Evolutionary conservation across 1,140 invertebrate genomes (phyloP).

Genomic region (Kradibia gibbosae): DNA sequence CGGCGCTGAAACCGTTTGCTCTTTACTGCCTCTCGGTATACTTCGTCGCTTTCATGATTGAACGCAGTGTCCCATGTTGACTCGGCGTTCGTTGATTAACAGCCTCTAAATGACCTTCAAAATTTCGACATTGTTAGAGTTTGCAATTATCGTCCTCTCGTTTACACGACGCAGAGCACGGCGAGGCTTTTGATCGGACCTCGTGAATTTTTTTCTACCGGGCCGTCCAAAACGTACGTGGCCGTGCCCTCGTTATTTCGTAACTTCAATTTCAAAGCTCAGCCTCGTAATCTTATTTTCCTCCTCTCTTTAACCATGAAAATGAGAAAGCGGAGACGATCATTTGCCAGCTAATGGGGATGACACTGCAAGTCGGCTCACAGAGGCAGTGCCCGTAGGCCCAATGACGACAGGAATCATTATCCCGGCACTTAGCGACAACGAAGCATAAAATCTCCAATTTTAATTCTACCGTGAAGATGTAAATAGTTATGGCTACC

Average conservation of each 20-base stretch:
- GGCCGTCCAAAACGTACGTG: no score
- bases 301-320: no score
- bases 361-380: not conserved
- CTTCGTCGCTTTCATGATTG: not conserved
- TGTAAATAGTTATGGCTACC: not conserved
- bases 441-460: conserved; percentile 15
- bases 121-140: no score
- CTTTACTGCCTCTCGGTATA: not conserved
- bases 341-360: not conserved
- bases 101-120: not conserved
- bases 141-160: no score
- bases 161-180: no score
- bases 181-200: not conserved
- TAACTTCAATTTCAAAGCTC: no score
- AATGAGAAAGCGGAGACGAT: not conserved
- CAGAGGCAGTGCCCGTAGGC: not conserved
- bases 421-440: not conserved
- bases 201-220: no score
- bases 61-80: not conserved
- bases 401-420: not conserved
- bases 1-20: not conserved
- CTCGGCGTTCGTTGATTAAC: not conserved
- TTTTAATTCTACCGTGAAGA: not conserved
- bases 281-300: no score
- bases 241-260: no score